A percentile compares a stretch with the other conserved stretches of the same genome.
These are phyloP conservation scores for Colletes collaris DNA, from an alignment of 2,888 invertebrate genomes.

Conservation along the genomic window DNA sequence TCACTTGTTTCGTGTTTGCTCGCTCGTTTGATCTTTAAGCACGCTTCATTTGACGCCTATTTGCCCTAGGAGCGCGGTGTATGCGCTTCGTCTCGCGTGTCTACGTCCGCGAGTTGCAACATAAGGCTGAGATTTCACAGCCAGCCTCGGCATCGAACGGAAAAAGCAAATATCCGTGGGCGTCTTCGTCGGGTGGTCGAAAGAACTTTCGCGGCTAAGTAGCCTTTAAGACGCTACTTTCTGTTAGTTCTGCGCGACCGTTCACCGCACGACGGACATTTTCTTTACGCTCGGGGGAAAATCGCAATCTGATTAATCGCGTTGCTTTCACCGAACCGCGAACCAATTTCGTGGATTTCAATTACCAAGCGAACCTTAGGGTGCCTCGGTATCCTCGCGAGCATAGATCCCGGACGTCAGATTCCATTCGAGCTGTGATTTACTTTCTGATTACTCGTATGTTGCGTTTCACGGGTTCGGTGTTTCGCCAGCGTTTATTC, in stretches of 20 bases:
- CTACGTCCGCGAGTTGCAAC: conserved; percentile 60
- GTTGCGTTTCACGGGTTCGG: no score
- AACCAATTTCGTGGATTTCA: not conserved
- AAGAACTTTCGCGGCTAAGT: conserved; percentile 16
- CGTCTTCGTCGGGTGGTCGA: not conserved
- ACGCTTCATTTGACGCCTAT: conserved; percentile 77
- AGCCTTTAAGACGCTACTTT: conserved; percentile 20
- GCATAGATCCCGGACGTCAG: no score
- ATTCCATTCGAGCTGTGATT: no score
- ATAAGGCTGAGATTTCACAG: conserved; percentile 66
- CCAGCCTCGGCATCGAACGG: conserved; percentile 32
- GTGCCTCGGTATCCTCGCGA: no score
- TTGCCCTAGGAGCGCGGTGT: conserved; percentile 63
- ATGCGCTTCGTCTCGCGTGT: conserved; percentile 56
- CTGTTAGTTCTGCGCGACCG: not conserved
- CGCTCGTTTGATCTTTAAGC: conserved; percentile 81
- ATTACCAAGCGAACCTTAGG: no score
- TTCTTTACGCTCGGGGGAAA: not conserved
- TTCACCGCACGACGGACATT: no score
- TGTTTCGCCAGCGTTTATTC: no score
- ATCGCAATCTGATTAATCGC: conserved; percentile 7
- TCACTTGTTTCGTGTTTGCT: conserved; percentile 82
- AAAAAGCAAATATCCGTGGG: conserved; percentile 41
- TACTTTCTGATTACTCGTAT: no score
- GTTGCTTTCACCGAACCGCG: not conserved